Conservation (phyloP, 1,140 invertebrate species). For the Scaptomyza hsui region DNA sequence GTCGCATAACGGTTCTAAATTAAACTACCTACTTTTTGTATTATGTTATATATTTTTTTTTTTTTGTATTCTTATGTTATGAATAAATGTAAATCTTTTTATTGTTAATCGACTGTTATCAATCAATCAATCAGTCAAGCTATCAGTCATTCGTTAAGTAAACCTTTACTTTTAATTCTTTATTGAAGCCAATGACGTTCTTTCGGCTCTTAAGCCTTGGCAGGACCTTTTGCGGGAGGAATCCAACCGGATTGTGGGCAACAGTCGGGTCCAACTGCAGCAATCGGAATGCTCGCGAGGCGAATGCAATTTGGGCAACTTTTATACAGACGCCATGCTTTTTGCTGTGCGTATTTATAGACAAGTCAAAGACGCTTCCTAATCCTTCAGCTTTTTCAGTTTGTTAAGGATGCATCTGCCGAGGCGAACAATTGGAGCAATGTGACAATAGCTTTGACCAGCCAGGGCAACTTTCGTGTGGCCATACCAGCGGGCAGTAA, state of each 20-base stretch:
- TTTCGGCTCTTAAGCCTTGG: constrained; percentile 86
- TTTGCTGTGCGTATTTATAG: constrained; percentile 77
- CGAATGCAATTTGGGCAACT: constrained; percentile 91
- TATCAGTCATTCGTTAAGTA: background rate
- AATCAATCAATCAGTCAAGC: background rate
- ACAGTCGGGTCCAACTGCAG: constrained; percentile 85
- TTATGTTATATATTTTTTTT: constrained; percentile 3
- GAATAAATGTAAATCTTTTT: constrained; percentile 17
- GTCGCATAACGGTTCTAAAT: constrained; percentile 77
- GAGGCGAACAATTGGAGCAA: constrained; percentile 55
- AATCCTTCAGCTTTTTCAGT: constrained; percentile 29
- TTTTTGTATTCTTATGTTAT: constrained; percentile 13
- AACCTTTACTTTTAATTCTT: background rate
- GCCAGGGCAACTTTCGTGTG: constrained; percentile 66
- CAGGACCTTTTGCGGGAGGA: constrained; percentile 85
- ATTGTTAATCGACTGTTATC: too few relatives aligned
- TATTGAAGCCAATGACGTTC: constrained; percentile 41
- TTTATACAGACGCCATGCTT: constrained; percentile 90
- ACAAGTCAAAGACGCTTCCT: background rate
- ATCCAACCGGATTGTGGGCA: constrained; percentile 86
- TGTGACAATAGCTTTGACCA: constrained; percentile 61
- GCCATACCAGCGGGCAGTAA: constrained; percentile 58
- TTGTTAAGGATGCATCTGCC: constrained; percentile 38
- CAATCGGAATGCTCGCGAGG: constrained; percentile 85
- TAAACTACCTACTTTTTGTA: constrained; percentile 22